These are phyloP conservation scores for Tuta absoluta DNA, from an alignment of 2,888 invertebrate species.

Conservation along the genomic window DNA sequence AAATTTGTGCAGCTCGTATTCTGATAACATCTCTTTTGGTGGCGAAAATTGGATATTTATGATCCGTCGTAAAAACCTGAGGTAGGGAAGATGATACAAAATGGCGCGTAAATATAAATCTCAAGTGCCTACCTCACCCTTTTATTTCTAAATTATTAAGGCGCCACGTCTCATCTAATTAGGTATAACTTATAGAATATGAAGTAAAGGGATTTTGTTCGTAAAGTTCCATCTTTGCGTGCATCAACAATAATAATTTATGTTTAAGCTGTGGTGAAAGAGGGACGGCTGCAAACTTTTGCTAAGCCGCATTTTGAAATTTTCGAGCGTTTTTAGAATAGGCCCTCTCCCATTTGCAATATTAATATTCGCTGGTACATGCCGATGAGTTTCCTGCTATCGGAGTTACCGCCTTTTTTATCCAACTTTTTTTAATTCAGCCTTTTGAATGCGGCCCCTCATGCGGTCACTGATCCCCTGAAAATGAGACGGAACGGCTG, in stretches of 20 bases:
- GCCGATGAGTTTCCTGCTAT: constrained; percentile 52
- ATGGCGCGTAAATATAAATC: constrained; percentile 21
- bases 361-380: constrained; percentile 64
- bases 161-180: constrained; percentile 1
- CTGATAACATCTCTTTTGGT: constrained; percentile 23
- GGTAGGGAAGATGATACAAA: constrained; percentile 19
- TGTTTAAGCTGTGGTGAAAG: background rate
- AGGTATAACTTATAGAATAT: background rate
- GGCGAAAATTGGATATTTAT: constrained; percentile 23
- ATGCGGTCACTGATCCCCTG: constrained; percentile 37
- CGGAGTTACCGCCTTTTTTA: constrained; percentile 36
- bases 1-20: constrained; percentile 22
- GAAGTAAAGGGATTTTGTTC: no score
- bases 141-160: constrained; percentile 21
- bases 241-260: no score
- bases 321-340: constrained; percentile 47
- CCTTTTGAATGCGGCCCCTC: constrained; percentile 33
- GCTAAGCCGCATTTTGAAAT: constrained; percentile 6
- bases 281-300: constrained; percentile 2
- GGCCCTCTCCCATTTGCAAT: constrained; percentile 58
- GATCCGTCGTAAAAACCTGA: constrained; percentile 19
- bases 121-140: constrained; percentile 15
- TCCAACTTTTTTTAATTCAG: constrained; percentile 43
- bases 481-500: constrained; percentile 4
- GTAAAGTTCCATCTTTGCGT: no score